phyloP scores from a whole-genome alignment of 2,888 invertebrate genomes.

The Hirtodrosophila confusa region DNA sequence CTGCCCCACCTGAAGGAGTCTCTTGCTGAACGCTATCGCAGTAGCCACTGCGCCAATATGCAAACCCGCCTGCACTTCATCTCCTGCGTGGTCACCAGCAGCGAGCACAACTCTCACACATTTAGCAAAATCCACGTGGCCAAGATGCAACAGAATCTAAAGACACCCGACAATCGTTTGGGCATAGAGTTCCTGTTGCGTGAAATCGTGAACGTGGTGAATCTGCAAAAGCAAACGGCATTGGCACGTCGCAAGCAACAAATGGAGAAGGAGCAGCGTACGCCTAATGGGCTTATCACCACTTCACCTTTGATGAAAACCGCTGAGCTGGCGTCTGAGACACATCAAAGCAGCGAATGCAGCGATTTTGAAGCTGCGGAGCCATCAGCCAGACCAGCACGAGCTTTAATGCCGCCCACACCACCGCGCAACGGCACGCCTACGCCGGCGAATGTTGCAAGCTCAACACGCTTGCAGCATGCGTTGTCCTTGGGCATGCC shows the following conservation, averaged over 20 bases:
- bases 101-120: conserved; percentile 66
- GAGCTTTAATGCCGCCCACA: conserved; percentile 40
- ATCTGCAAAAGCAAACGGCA: conserved; percentile 58
- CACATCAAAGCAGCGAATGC: conserved; percentile 30
- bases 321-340: conserved; percentile 46
- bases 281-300: conserved; percentile 44
- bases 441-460: conserved; percentile 5
- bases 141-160: conserved; percentile 80
- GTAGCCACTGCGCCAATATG: conserved; percentile 62
- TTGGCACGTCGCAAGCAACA: conserved; percentile 32
- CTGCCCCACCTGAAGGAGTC: conserved; percentile 71
- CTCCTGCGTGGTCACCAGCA: conserved; percentile 76
- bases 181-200: conserved; percentile 80
- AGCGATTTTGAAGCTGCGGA: conserved; percentile 14
- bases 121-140: conserved; percentile 76
- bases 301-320: conserved; percentile 30
- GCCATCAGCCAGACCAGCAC: conserved; percentile 10
- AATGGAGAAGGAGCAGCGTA: conserved; percentile 30
- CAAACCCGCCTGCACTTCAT: conserved; percentile 77
- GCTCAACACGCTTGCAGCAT: conserved; percentile 3
- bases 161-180: conserved; percentile 69
- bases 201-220: conserved; percentile 79
- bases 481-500: conserved; percentile 29
- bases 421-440: conserved; percentile 34
- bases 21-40: conserved; percentile 69